Evolutionary conservation across 2,113 vertebrate genomes (phyloP).

Genomic region (Emydocephalus ijimae): DNA sequence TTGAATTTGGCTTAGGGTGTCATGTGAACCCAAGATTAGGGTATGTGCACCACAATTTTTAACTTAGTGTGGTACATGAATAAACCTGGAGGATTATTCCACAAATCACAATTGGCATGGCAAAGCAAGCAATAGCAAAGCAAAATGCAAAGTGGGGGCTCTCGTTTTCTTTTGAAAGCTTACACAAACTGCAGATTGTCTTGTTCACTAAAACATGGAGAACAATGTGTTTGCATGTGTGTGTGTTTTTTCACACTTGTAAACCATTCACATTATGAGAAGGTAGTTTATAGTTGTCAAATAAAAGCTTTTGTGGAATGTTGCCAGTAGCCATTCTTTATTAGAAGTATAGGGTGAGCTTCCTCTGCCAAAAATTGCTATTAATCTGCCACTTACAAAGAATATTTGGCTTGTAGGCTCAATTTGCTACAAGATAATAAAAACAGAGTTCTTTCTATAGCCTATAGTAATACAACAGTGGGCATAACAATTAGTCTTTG

Average conservation of each 20-base stretch:
- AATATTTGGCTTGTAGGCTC: neutral
- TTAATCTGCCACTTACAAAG: neutral
- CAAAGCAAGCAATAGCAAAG: neutral
- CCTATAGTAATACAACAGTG: neutral
- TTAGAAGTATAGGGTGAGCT: neutral
- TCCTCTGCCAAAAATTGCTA: neutral
- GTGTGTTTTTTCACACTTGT: neutral
- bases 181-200: neutral
- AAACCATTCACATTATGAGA: neutral
- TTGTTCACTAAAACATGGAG: conserved; percentile 14
- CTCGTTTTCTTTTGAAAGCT: neutral
- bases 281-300: neutral
- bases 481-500: neutral
- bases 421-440: neutral
- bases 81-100: neutral
- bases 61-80: neutral
- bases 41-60: neutral
- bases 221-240: neutral
- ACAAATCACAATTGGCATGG: neutral
- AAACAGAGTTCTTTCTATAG: neutral
- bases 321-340: conserved; percentile 8
- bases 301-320: neutral
- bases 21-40: neutral
- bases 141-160: neutral
- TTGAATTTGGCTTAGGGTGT: neutral